phyloP scores from a whole-genome alignment of 2,797 vertebrate genomes.

The Phyllotis vaccarum region DNA sequence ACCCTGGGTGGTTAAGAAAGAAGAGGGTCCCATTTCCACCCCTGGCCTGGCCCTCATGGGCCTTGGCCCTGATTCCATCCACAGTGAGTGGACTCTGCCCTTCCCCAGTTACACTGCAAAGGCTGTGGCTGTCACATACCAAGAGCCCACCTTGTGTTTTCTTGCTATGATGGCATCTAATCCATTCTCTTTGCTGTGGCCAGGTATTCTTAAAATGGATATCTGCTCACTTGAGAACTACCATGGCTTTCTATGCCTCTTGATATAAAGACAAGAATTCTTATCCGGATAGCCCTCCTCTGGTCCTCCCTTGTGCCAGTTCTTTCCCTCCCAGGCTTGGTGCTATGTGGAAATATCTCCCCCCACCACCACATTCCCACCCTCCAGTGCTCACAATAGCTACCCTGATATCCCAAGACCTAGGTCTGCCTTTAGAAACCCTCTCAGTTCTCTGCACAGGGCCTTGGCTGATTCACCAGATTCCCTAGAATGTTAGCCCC shows the following conservation, averaged over 20 bases:
- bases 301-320: not conserved
- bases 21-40: not conserved
- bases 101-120: fast-evolving
- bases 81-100: not conserved
- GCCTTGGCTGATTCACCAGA: not conserved
- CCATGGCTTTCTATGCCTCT: not conserved
- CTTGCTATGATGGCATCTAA: not conserved
- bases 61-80: not conserved
- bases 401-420: not conserved
- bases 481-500: not conserved
- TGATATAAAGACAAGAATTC: constrained; percentile 16
- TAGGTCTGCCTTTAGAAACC: not conserved
- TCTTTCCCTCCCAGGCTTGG: not conserved
- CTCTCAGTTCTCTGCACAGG: not conserved
- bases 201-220: not conserved
- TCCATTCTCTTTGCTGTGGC: not conserved
- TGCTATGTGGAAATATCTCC: not conserved
- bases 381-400: not conserved
- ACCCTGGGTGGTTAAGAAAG: not conserved
- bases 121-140: no score
- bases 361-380: no score
- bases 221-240: not conserved
- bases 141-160: not conserved
- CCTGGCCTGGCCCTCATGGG: not conserved
- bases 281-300: not conserved